Evolutionary conservation across 1,140 invertebrate species (phyloP).

Genomic region (Artemia franciscana): DNA sequence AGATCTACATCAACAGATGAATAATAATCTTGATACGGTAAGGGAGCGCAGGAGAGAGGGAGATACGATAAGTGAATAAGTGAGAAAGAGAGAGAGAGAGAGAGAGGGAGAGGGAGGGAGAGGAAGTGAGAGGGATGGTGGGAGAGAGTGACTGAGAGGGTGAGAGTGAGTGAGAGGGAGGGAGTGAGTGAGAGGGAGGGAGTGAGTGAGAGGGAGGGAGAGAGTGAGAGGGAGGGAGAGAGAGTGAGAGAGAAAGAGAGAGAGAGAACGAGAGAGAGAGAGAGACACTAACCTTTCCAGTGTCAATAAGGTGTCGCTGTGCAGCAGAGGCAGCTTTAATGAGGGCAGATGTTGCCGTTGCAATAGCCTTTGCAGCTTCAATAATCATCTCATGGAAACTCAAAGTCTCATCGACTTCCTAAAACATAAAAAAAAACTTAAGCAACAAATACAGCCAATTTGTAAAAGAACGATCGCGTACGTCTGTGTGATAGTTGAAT

Average conservation of each 20-base stretch:
- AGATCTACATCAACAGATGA: no score
- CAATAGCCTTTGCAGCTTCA: constrained; percentile 92
- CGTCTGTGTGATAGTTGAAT: constrained; percentile 29
- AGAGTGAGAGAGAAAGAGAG: constrained; percentile 6
- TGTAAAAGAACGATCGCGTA: constrained; percentile 11
- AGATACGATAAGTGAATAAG: no score
- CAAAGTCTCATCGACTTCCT: constrained; percentile 75
- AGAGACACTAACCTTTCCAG: constrained; percentile 28
- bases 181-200: no score
- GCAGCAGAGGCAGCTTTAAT: constrained; percentile 89
- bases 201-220: background rate
- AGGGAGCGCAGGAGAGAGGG: no score
- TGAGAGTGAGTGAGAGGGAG: no score
- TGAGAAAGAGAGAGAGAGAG: no score
- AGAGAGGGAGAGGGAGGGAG: no score
- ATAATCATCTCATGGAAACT: constrained; percentile 99
- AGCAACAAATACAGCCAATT: background rate
- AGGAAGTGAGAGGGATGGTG: no score
- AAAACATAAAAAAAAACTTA: constrained; percentile 15
- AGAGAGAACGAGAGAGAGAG: no score
- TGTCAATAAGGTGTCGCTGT: constrained; percentile 74
- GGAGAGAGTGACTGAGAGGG: no score
- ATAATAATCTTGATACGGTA: no score
- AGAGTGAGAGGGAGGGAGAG: background rate
- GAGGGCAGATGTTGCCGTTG: constrained; percentile 79